phyloP scores from a whole-genome alignment of 1,140 invertebrate genomes.

The Drosophila ohnishii region DNA sequence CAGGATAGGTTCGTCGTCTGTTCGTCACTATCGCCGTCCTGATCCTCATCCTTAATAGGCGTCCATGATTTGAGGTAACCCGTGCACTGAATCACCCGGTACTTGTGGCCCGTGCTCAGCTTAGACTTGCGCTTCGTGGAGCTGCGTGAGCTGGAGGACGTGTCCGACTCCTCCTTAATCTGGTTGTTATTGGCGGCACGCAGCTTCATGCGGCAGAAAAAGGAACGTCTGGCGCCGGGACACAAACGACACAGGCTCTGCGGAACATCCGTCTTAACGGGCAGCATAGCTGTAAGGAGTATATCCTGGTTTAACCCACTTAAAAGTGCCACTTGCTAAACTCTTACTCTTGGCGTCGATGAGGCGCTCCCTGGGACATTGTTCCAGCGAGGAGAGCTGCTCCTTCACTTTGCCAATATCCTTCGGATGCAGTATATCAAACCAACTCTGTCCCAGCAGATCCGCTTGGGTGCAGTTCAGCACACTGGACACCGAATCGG shows the following conservation, averaged over 20 bases:
- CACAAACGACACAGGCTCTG: slow-evolving; percentile 90
- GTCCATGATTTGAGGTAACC: slow-evolving; percentile 97
- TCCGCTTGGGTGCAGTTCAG: slow-evolving; percentile 94
- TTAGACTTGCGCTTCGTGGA: slow-evolving; percentile 88
- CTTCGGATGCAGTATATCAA: slow-evolving; percentile 97
- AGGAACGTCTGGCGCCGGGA: slow-evolving; percentile 94
- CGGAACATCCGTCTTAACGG: slow-evolving; percentile 93
- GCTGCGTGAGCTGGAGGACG: slow-evolving; percentile 86
- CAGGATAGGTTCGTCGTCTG: slow-evolving; percentile 92
- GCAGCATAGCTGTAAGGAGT: slow-evolving; percentile 90
- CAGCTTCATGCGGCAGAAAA: slow-evolving; percentile 97
- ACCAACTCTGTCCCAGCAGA: slow-evolving; percentile 95
- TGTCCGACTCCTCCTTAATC: slow-evolving; percentile 90
- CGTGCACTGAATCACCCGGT: slow-evolving; percentile 92
- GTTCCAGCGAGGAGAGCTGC: slow-evolving; percentile 95
- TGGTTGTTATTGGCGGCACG: slow-evolving; percentile 84
- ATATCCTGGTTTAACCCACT: too few species aligned
- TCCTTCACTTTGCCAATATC: slow-evolving; percentile 98
- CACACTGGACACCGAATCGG: slow-evolving; percentile 93
- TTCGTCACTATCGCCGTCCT: slow-evolving; percentile 87
- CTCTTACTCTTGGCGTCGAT: slow-evolving; percentile 96
- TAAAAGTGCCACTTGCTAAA: background rate
- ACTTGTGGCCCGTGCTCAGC: slow-evolving; percentile 87
- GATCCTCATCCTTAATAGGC: slow-evolving; percentile 89
- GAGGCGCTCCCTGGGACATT: slow-evolving; percentile 93